phyloP scores from a whole-genome alignment of 2,888 invertebrate genomes.

The Oscheius myriophilus region DNA sequence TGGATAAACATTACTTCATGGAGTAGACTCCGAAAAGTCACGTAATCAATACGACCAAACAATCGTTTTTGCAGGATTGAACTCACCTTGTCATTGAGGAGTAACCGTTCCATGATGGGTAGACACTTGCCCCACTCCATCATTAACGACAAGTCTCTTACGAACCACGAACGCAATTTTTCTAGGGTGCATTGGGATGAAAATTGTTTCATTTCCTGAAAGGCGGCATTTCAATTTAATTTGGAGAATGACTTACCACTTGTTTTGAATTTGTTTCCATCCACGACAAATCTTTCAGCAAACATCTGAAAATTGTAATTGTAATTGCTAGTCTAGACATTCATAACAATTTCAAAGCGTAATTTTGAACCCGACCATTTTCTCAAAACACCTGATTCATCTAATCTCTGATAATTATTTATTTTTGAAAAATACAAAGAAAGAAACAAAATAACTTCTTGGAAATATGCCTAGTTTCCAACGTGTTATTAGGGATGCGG shows the following conservation, averaged over 20 bases:
- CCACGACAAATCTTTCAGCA: constrained; percentile 52
- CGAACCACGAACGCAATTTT: constrained; percentile 56
- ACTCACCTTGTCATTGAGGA: constrained; percentile 55
- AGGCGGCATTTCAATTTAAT: not conserved
- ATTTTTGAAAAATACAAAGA: too few relatives aligned
- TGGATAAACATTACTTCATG: constrained; percentile 15
- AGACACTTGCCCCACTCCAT: constrained; percentile 60
- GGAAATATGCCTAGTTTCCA: too few relatives aligned
- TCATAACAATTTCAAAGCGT: not conserved
- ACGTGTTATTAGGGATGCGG: too few relatives aligned
- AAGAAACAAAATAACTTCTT: too few relatives aligned
- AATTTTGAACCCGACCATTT: too few relatives aligned
- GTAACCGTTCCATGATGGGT: constrained; percentile 44
- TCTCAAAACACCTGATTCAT: too few relatives aligned
- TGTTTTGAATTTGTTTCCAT: constrained; percentile 41
- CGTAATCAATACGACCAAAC: not conserved
- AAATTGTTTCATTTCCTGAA: constrained; percentile 14
- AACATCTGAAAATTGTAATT: constrained; percentile 39
- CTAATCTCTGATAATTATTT: too few relatives aligned
- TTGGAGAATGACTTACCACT: constrained; percentile 9
- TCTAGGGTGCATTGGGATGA: constrained; percentile 46
- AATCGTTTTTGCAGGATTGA: not conserved
- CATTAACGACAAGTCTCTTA: constrained; percentile 57
- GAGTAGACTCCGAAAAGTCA: constrained; percentile 5
- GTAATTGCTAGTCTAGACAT: not conserved